These are phyloP conservation scores for Eudyptes chrysolophus DNA, from an alignment of 2,113 vertebrate genomes.

Conservation along the genomic window DNA sequence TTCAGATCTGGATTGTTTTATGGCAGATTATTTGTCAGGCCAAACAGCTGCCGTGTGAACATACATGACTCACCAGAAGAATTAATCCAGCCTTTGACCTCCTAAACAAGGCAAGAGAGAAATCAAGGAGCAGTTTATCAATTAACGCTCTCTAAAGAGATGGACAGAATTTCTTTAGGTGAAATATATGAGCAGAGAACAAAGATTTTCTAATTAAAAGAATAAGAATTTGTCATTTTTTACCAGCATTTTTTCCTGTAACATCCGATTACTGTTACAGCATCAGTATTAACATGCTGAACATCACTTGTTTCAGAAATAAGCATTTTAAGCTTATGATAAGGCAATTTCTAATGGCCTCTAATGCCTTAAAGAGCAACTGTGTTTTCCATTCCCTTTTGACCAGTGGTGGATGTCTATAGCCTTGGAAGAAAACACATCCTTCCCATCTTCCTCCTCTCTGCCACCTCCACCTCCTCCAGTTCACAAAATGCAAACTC, in stretches of 20 bases:
- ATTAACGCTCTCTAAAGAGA: neutral
- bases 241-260: neutral
- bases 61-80: neutral
- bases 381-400: neutral
- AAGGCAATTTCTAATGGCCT: neutral
- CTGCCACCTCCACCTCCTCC: neutral
- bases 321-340: neutral
- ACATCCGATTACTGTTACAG: neutral
- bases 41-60: neutral
- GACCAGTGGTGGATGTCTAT: neutral
- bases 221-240: neutral
- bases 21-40: neutral
- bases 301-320: neutral
- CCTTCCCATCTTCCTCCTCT: neutral
- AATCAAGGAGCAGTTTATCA: neutral
- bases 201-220: neutral
- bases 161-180: constrained; percentile 36
- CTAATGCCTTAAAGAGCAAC: neutral
- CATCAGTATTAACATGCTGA: neutral
- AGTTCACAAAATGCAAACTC: constrained; percentile 25
- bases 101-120: neutral
- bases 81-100: neutral
- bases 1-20: neutral
- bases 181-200: neutral
- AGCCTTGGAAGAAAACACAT: neutral